phyloP scores from a whole-genome alignment of 2,113 vertebrate genomes.

The Xiphophorus hellerii region DNA sequence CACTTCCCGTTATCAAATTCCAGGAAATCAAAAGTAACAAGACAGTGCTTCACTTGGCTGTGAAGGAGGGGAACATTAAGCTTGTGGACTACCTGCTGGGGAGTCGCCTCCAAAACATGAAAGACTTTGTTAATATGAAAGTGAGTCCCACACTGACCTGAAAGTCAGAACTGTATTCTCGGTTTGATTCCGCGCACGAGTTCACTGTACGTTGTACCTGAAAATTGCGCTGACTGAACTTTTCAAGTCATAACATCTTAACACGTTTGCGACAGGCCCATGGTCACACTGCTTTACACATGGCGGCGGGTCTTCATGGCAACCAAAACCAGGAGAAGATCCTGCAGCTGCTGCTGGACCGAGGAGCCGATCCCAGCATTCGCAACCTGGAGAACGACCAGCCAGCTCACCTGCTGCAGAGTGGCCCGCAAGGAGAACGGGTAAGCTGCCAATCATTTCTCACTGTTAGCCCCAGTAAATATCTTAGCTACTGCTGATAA shows the following conservation, averaged over 20 bases:
- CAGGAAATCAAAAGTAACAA: slow-evolving; percentile 95
- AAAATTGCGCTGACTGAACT: background rate
- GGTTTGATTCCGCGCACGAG: background rate
- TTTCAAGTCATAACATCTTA: slow-evolving; percentile 11
- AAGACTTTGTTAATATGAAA: slow-evolving; percentile 90
- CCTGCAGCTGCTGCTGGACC: slow-evolving; percentile 81
- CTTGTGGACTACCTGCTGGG: slow-evolving; percentile 84
- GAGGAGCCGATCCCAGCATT: slow-evolving; percentile 86
- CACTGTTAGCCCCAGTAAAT: background rate
- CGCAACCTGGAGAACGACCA: slow-evolving; percentile 93
- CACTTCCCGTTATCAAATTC: slow-evolving; percentile 32
- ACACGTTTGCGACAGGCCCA: slow-evolving; percentile 80
- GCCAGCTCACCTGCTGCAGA: slow-evolving; percentile 86
- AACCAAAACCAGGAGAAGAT: slow-evolving; percentile 84
- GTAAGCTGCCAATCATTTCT: slow-evolving; percentile 63
- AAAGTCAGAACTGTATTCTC: slow-evolving; percentile 14
- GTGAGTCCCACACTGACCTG: slow-evolving; percentile 66
- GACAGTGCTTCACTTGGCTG: slow-evolving; percentile 87
- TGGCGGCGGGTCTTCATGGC: slow-evolving; percentile 89
- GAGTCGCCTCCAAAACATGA: slow-evolving; percentile 76
- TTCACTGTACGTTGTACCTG: background rate
- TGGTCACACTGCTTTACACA: slow-evolving; percentile 91
- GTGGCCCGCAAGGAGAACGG: slow-evolving; percentile 82
- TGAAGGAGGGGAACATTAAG: slow-evolving; percentile 88
- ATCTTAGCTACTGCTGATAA: background rate